A percentile compares a stretch with the other conserved stretches of the same genome.
These are phyloP conservation scores for Stegana nigrithorax DNA, from an alignment of 2,888 invertebrate genomes.

Conservation along the genomic window DNA sequence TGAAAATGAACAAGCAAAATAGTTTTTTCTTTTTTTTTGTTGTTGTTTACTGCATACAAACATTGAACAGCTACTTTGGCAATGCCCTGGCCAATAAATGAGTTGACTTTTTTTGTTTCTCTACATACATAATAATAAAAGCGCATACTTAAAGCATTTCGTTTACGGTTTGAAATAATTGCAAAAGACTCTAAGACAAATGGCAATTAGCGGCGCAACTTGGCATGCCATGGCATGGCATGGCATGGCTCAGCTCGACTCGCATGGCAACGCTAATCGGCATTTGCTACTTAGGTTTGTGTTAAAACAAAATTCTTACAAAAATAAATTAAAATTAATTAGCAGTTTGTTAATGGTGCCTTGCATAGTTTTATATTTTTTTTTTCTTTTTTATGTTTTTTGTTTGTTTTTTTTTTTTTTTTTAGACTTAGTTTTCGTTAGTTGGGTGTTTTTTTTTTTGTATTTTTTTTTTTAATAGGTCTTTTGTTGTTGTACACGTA, in stretches of 20 bases:
- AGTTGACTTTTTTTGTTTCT: background rate
- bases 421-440: background rate
- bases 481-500: slow-evolving; percentile 72
- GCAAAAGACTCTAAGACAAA: no score
- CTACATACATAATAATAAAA: no score
- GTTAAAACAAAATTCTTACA: slow-evolving; percentile 21
- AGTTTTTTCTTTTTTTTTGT: slow-evolving; percentile 25
- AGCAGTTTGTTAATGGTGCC: slow-evolving; percentile 5
- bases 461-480: background rate
- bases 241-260: background rate
- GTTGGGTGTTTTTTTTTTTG: background rate
- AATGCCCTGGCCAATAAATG: slow-evolving; percentile 86
- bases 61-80: slow-evolving; percentile 70
- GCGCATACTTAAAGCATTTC: slow-evolving; percentile 53
- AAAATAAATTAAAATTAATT: slow-evolving; percentile 23
- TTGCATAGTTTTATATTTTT: background rate
- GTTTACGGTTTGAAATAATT: slow-evolving; percentile 15
- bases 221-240: no score
- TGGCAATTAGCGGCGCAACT: no score
- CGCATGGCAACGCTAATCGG: background rate
- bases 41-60: slow-evolving; percentile 24
- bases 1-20: slow-evolving; percentile 4
- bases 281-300: slow-evolving; percentile 23
- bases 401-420: background rate
- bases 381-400: background rate